phyloP scores from a whole-genome alignment of 2,797 vertebrate genomes.

The Dermochelys coriacea region DNA sequence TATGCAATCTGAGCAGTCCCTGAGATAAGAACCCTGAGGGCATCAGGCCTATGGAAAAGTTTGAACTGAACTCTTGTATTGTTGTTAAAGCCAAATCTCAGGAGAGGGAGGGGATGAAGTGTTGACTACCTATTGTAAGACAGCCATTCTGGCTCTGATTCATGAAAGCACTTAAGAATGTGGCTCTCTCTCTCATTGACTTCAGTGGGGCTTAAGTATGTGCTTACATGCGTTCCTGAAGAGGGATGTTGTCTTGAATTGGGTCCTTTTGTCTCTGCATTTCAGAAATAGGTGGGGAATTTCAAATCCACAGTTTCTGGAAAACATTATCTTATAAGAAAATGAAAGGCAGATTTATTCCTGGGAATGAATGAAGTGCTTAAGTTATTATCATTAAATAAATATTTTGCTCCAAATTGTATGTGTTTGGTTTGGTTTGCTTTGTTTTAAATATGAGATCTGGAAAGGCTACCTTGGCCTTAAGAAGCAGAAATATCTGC shows the following conservation, averaged over 20 bases:
- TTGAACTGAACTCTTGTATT: not conserved
- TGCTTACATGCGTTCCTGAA: not conserved
- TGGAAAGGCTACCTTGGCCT: not conserved
- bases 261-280: not conserved
- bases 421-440: not conserved
- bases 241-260: not conserved
- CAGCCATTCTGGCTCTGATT: not conserved
- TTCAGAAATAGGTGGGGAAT: not conserved
- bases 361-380: not conserved
- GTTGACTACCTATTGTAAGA: not conserved
- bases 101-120: not conserved
- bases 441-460: not conserved
- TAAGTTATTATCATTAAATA: not conserved
- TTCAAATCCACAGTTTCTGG: not conserved
- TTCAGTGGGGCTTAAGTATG: not conserved
- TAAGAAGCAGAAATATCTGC: not conserved
- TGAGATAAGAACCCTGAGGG: not conserved
- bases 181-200: not conserved
- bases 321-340: not conserved
- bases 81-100: not conserved
- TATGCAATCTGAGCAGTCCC: not conserved
- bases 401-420: not conserved
- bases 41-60: not conserved
- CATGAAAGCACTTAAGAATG: not conserved
- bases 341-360: not conserved